A percentile compares a stretch with the other conserved stretches of the same genome.
These are phyloP conservation scores for Linnaemya tessellans DNA, from an alignment of 2,888 invertebrate species.

Conservation along the genomic window DNA sequence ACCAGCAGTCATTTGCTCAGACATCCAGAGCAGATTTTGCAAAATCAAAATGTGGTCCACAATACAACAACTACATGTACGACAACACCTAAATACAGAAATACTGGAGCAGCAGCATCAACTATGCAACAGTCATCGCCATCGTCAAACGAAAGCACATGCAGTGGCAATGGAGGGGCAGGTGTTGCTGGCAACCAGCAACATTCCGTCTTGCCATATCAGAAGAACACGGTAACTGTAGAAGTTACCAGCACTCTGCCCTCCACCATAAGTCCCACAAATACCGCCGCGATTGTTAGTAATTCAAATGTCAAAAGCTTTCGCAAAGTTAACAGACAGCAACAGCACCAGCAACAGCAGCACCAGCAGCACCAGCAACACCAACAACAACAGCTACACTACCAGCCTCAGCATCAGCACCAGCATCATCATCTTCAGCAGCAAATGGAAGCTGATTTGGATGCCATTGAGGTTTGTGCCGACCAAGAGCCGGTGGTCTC, in stretches of 20 bases:
- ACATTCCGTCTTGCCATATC: constrained; percentile 52
- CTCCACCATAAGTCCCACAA: constrained; percentile 59
- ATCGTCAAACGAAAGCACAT: constrained; percentile 42
- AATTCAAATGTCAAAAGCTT: constrained; percentile 62
- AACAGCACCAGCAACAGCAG: constrained; percentile 35
- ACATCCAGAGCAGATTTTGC: constrained; percentile 57
- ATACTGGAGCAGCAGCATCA: constrained; percentile 83
- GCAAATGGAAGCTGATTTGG: constrained; percentile 79
- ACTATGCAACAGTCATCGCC: constrained; percentile 52
- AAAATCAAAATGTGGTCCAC: constrained; percentile 60
- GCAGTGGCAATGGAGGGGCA: neutral
- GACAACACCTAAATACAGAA: constrained; percentile 79
- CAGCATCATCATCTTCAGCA: constrained; percentile 62
- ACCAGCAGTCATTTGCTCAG: constrained; percentile 71
- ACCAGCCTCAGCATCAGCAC: constrained; percentile 67
- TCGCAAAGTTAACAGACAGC: constrained; percentile 62
- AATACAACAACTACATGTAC: constrained; percentile 67
- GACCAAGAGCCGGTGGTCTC: constrained; percentile 77
- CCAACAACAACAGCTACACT: constrained; percentile 56
- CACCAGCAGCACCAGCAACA: constrained; percentile 39
- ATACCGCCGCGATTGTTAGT: constrained; percentile 33
- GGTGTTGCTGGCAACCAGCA: constrained; percentile 43
- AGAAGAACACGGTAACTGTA: constrained; percentile 55
- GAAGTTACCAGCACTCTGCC: constrained; percentile 58
- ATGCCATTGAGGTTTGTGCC: constrained; percentile 82